phyloP scores from a whole-genome alignment of 2,888 invertebrate species.

The Gibbula magus region DNA sequence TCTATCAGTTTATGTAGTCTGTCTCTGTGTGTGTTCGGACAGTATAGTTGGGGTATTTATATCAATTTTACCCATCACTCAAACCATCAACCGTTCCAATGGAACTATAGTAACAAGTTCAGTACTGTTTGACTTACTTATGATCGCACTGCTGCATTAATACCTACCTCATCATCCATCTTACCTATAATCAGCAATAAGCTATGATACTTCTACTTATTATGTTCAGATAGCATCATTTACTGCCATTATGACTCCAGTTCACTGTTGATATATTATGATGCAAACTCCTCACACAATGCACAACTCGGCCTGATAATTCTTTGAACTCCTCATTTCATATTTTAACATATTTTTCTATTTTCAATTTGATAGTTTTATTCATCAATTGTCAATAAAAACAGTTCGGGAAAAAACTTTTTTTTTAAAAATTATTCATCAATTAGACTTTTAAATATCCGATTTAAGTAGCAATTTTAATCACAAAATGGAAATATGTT shows the following conservation, averaged over 20 bases:
- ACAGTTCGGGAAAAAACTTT: too few relatives aligned
- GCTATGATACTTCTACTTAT: too few relatives aligned
- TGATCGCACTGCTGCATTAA: conserved; percentile 14
- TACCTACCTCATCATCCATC: neutral
- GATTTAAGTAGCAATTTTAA: too few relatives aligned
- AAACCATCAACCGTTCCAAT: neutral
- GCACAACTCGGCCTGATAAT: too few relatives aligned
- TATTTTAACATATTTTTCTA: too few relatives aligned
- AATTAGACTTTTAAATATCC: too few relatives aligned
- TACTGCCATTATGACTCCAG: conserved; percentile 17
- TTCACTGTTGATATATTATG: conserved; percentile 6
- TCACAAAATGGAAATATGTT: too few relatives aligned
- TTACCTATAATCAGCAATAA: too few relatives aligned
- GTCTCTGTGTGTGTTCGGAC: conserved; percentile 22
- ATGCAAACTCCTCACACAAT: neutral
- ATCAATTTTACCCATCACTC: conserved; percentile 17
- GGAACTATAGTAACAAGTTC: conserved; percentile 7
- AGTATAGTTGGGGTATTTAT: conserved; percentile 14
- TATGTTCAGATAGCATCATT: neutral
- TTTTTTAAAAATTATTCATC: too few relatives aligned
- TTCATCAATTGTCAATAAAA: too few relatives aligned
- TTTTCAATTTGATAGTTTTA: too few relatives aligned
- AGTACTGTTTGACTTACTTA: neutral
- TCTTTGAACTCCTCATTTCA: too few relatives aligned
- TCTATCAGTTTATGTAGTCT: conserved; percentile 25